phyloP scores from a whole-genome alignment of 2,113 vertebrate species.

The Heterocephalus glaber region DNA sequence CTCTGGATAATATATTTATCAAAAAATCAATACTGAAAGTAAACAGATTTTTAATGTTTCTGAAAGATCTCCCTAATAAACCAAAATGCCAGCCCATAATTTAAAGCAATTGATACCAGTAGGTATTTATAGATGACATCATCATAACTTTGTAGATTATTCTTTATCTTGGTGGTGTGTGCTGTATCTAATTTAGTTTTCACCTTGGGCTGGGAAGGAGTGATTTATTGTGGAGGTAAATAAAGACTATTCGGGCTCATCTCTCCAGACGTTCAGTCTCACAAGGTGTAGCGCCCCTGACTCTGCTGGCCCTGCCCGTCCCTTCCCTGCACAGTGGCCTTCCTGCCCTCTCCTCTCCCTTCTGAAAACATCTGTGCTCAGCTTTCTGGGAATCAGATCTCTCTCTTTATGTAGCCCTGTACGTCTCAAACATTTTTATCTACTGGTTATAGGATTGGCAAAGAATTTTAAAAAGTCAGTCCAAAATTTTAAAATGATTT shows the following conservation, averaged over 20 bases:
- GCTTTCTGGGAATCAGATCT: not conserved
- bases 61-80: slow-evolving; percentile 71
- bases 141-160: slow-evolving; percentile 43
- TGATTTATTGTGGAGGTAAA: not conserved
- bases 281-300: accelerated
- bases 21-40: slow-evolving; percentile 75
- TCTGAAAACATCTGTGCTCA: not conserved
- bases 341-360: not conserved
- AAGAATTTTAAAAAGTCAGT: not conserved
- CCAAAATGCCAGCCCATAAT: slow-evolving; percentile 69
- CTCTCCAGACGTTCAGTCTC: not conserved
- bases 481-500: not conserved
- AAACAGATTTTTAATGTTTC: slow-evolving; percentile 78
- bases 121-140: slow-evolving; percentile 59
- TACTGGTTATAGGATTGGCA: not conserved
- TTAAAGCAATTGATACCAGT: slow-evolving; percentile 62
- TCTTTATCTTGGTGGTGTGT: not conserved
- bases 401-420: not conserved
- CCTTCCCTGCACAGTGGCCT: too few relatives aligned
- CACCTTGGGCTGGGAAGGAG: not conserved
- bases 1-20: slow-evolving; percentile 74
- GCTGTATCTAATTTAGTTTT: not conserved
- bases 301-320: not conserved
- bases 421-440: not conserved
- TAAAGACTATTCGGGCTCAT: not conserved